Conservation (phyloP, 2,113 vertebrate genomes). For the Gyps fulvus region DNA sequence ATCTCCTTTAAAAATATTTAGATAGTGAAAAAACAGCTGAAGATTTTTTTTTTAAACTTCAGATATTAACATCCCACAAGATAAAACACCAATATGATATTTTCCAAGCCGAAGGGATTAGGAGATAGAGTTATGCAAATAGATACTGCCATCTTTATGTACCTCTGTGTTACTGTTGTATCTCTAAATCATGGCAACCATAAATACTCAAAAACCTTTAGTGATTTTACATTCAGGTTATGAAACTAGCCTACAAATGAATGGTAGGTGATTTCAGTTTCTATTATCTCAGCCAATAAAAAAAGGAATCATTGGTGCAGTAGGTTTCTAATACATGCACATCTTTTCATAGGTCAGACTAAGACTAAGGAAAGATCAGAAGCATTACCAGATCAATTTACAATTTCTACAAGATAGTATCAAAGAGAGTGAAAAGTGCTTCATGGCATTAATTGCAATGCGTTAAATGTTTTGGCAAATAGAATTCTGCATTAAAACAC, state of each 20-base stretch:
- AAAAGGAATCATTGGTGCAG: background rate
- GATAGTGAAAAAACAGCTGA: background rate
- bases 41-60: background rate
- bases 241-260: background rate
- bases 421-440: background rate
- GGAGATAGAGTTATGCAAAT: background rate
- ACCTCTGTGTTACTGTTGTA: background rate
- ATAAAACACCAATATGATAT: background rate
- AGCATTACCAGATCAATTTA: background rate
- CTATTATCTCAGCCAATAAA: background rate
- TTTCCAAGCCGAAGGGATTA: background rate
- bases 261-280: background rate
- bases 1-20: background rate
- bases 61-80: background rate
- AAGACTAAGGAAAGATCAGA: background rate
- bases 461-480: background rate
- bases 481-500: background rate
- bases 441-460: background rate
- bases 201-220: background rate
- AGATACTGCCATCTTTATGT: background rate
- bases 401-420: background rate
- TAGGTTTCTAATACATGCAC: background rate
- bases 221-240: background rate
- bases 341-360: background rate
- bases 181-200: background rate